A percentile compares a stretch with the other conserved stretches of the same genome.
Evolutionary conservation across 2,113 vertebrate species (phyloP).

Genomic region (Cyanoramphus novaezelandiae): DNA sequence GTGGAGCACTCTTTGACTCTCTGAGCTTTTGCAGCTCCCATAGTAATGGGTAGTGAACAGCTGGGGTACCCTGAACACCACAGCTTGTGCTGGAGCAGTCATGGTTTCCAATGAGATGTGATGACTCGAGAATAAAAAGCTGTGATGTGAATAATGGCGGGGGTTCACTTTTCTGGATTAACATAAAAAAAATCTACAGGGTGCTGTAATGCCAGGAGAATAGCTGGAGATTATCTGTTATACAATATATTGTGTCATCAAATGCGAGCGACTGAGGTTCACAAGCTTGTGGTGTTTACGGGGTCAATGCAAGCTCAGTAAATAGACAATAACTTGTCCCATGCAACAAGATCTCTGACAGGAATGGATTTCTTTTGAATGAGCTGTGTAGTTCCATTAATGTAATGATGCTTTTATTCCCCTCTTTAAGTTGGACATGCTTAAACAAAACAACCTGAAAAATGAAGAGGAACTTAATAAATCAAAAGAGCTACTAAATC

Average conservation of each 20-base stretch:
- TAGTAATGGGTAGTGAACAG: background rate
- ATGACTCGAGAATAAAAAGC: background rate
- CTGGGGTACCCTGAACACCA: background rate
- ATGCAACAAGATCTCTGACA: background rate
- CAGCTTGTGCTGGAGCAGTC: background rate
- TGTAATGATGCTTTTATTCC: slow-evolving; percentile 6
- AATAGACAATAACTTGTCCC: background rate
- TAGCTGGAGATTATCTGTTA: slow-evolving; percentile 66
- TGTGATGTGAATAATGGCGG: background rate
- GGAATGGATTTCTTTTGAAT: background rate
- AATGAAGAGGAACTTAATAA: slow-evolving; percentile 82
- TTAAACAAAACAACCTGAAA: slow-evolving; percentile 85
- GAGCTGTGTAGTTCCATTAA: background rate
- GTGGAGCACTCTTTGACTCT: background rate
- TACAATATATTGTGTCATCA: slow-evolving; percentile 18
- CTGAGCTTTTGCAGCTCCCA: background rate
- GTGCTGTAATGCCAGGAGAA: slow-evolving; percentile 21
- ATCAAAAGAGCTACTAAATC: slow-evolving; percentile 83
- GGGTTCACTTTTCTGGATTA: slow-evolving; percentile 17
- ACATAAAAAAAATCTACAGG: background rate
- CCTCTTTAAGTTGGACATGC: slow-evolving; percentile 79
- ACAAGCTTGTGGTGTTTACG: background rate
- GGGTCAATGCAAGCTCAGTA: background rate
- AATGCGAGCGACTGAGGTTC: background rate
- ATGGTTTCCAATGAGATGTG: background rate